Evolutionary conservation across 2,113 vertebrate species (phyloP).

Genomic region (Gymnogyps californianus): DNA sequence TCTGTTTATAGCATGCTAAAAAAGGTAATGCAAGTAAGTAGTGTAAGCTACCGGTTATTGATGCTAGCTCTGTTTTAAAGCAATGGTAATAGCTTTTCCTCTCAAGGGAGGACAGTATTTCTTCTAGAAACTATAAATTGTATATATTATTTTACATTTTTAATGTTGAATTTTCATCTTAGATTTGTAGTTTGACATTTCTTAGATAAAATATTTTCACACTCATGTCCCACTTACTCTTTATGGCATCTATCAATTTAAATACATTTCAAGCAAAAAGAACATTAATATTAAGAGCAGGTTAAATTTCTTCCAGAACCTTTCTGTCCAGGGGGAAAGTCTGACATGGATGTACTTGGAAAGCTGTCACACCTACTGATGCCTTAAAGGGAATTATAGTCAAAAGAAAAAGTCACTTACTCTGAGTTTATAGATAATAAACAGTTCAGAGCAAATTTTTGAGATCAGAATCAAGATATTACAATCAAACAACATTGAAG

Average conservation of each 20-base stretch:
- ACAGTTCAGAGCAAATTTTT: neutral
- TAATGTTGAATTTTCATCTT: neutral
- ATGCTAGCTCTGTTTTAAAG: neutral
- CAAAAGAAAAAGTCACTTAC: neutral
- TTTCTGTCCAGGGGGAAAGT: neutral
- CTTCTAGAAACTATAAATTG: neutral
- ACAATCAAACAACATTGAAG: neutral
- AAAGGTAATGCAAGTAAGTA: neutral
- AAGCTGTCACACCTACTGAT: neutral
- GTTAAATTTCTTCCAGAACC: neutral
- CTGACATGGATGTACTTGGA: neutral
- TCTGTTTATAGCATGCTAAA: slow-evolving; percentile 30
- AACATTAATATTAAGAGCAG: neutral
- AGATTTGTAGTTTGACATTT: neutral
- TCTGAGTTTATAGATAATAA: neutral
- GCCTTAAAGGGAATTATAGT: neutral
- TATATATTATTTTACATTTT: neutral
- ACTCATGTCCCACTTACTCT: neutral
- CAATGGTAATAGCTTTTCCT: neutral
- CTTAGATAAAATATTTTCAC: slow-evolving; percentile 19
- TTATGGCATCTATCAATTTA: neutral
- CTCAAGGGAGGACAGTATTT: neutral
- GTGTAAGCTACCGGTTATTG: neutral
- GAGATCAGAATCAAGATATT: neutral
- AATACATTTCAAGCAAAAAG: neutral